Evolutionary conservation across 2,113 vertebrate genomes (phyloP), one percentile per base, ranked within the genome.

Genomic region (Lagopus leucura): DNA sequence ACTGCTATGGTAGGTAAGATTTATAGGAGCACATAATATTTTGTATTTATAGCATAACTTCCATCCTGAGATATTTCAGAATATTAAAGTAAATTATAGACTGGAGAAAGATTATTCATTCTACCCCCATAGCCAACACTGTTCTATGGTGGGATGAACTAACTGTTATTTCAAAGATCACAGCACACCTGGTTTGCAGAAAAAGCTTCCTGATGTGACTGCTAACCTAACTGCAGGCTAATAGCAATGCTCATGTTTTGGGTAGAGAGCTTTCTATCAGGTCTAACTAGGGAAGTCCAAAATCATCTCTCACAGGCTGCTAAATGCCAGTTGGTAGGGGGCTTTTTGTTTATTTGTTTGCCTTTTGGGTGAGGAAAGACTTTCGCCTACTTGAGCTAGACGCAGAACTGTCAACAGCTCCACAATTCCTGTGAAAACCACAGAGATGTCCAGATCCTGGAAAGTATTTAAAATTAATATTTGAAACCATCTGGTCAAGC

Each of bases 401-500:
- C 85, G 42, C 38, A 58, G 55, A 93, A 43, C 66, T 88, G 89
- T 89, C 85, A 95, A 69, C 61, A 90, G 61, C 90, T 95, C 85
- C 82, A 55, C 69, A 78, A 76, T 17, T 70, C 73, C 91, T n/a
- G 11, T 45, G 85, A 55, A 86, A 88, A 65, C 21, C 86, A 82
- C 70, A 8, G 66, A 89, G 80, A 73, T 61, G 84, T 87, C 74
- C 88, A 84, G 63, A 81, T 61, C 54, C 66, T 11, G 22, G 84
- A 81, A 89, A 84, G 36, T 36, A 64, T 54, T 79, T 84, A 50
- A 93, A 95, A 94, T 65, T 71, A 95, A 91, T 94, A 93, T 92
- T 18, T 87, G 87, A 95, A 96, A 80, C 81, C 90, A 94, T 93
- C 91, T 94, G 94, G 94, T 88, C 92, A 95, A 93, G 78, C 19